Evolutionary conservation across 1,140 invertebrate genomes (phyloP), one percentile per base, ranked within the genome.

Genomic region (Philotrypesis tridentata): DNA sequence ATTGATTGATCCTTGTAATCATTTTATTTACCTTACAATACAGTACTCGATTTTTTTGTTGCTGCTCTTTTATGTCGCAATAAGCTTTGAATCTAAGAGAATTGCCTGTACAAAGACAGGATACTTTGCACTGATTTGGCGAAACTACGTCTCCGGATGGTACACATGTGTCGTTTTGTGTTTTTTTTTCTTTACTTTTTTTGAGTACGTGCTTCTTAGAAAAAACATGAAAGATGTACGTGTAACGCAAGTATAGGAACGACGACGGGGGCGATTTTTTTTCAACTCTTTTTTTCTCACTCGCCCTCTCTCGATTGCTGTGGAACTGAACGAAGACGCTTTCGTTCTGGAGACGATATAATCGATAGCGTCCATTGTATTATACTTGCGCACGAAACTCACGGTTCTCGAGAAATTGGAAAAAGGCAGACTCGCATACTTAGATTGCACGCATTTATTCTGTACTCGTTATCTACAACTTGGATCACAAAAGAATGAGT

Each of bases 21-120:
- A 87, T 89, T 89, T 88, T 88, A 89, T 90, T 85, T 89, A 85
- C 85, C 85, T 87, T 88, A 87, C 78, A 86, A 85, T 90, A 89
- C 84, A 89, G 84, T 86, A 88, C 72, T 85, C 81, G 86, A 84
- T 83, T 63, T 72, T 77, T 82, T 63, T 55, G 17, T 23, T 55
- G 21, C 48, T 75, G 25, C 25, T 75, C 73, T 55, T n/a, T n/a
- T 84, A 67, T 76, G 29, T 77, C 72, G 33, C 81, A 82, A 85
- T 87, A 89, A 90, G 88, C 86, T 86, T 78, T 72, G 85, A 86
- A 88, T 84, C 83, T 88, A 89, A 88, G 85, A 85, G 85, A 90
- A 86, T 89, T 80, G 82, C 85, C 79, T 85, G 83, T 86, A 88
- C 82, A 76, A 85, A 83, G 74, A 83, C 80, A 67, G 40, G 79